phyloP scores from a whole-genome alignment of 2,113 vertebrate species.

The Galbula dea region DNA sequence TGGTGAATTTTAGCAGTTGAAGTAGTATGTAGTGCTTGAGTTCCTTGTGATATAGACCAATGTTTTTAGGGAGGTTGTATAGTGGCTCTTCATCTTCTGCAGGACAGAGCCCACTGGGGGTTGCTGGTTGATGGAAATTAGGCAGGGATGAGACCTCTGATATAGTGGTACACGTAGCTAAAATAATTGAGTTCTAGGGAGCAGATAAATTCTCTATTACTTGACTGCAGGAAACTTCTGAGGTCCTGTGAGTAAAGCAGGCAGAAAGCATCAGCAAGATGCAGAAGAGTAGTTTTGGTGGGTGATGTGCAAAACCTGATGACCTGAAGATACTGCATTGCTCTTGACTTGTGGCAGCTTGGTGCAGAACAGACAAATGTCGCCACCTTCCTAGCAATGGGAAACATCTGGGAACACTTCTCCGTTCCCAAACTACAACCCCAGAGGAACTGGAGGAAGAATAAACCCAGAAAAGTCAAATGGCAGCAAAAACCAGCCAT shows the following conservation, averaged over 20 bases:
- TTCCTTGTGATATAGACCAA: neutral
- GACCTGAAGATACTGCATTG: neutral
- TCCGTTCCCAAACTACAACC: neutral
- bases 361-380: neutral
- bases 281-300: neutral
- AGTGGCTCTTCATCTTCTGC: neutral
- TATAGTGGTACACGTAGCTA: neutral
- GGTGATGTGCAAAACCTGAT: neutral
- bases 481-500: neutral
- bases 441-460: neutral
- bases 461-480: neutral
- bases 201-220: neutral
- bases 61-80: neutral
- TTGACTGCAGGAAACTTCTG: neutral
- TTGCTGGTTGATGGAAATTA: neutral
- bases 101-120: neutral
- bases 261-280: neutral
- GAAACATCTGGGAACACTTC: neutral
- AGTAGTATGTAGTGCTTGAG: neutral
- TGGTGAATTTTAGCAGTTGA: neutral
- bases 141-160: neutral
- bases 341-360: neutral
- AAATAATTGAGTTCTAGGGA: neutral
- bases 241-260: neutral
- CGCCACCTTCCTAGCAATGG: neutral